Percentiles rank a stretch among this genome's conserved stretches.
Evolutionary conservation across 1,140 invertebrate species (phyloP).

Genomic region (Drosophila auraria): DNA sequence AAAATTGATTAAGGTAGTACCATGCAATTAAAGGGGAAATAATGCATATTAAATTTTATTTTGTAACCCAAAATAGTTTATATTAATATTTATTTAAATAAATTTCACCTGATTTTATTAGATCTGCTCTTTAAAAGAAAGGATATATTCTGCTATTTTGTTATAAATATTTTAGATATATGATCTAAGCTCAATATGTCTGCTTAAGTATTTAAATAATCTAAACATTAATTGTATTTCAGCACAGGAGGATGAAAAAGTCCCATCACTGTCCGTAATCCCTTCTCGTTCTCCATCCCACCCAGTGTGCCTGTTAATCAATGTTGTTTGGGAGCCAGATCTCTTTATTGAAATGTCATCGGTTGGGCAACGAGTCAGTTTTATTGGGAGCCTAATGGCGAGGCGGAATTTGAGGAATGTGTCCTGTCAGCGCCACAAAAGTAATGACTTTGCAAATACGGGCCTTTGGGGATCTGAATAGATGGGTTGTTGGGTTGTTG

Average conservation of each 20-base stretch:
- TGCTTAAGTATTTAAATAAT: background rate
- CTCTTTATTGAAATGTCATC: constrained; percentile 49
- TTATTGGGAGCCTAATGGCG: constrained; percentile 21
- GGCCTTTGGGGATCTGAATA: constrained; percentile 26
- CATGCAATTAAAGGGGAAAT: no score
- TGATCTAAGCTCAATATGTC: background rate
- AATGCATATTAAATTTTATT: no score
- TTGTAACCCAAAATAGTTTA: no score
- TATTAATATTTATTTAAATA: no score
- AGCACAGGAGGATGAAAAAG: background rate
- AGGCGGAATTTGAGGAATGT: constrained; percentile 18
- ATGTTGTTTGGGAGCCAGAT: constrained; percentile 33
- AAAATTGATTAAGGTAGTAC: no score
- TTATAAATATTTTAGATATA: no score
- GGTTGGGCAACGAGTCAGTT: constrained; percentile 20
- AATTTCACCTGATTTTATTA: no score
- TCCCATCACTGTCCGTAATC: background rate
- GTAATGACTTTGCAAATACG: constrained; percentile 43
- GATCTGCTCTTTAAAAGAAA: no score
- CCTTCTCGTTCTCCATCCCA: background rate
- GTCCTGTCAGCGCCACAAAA: constrained; percentile 39
- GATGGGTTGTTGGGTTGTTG: background rate
- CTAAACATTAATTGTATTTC: background rate
- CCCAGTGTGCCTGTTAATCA: constrained; percentile 36
- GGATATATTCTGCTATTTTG: no score